Base-by-base conservation (phyloP, 2,888 invertebrate genomes). In the Thelaira solivaga region DNA sequence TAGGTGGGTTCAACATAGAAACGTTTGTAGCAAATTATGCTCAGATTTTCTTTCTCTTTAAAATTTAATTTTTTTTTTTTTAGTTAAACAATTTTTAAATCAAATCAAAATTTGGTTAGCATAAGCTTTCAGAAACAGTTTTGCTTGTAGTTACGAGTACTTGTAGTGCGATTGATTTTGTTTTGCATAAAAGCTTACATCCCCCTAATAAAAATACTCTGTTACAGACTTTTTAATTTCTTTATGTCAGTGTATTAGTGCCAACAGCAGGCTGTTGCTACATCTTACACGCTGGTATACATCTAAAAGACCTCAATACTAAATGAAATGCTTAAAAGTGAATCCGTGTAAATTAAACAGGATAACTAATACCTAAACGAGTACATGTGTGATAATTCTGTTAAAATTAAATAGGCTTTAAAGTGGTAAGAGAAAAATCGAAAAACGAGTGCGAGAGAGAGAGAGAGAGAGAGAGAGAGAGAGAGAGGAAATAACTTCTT, bases 241-340 rank as follows among this genome's bases (percentile, higher is more conserved):
- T n/a, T n/a, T 24, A n/a, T 53, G 5, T 24, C 41, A 65, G 47
- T 34, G 18, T 59, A 22, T 69, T 76, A 64, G n/a, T 69, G 41
- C 51, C 13, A 64, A 64, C 51, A 69, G 39, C 29, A 43, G 57
- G 57, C 41, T 71, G 65, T 24, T 49, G 71, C 34, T 53, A 71
- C 57, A 57, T 71, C 65, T 61, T 45, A 59, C 61, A 65, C 65
- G 65, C n/a, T n/a, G n/a, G n/a, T n/a, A n/a, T n/a, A n/a, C 76
- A 55, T 72, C 67, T 53, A 65, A 61, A 61, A 59, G 59, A 53
- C 71, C 71, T 76, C 18, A 53, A 51, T 51, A 53, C 51, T 45
- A 24, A 67, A 61, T 65, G 71, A 65, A 45, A 55, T 71, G 61
- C 61, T 65, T 31, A 20, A 57, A 59, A 73, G 41, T 51, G 67